These are phyloP conservation scores for Gymnorhina tibicen DNA, from an alignment of 2,113 vertebrate genomes.

Conservation along the genomic window DNA sequence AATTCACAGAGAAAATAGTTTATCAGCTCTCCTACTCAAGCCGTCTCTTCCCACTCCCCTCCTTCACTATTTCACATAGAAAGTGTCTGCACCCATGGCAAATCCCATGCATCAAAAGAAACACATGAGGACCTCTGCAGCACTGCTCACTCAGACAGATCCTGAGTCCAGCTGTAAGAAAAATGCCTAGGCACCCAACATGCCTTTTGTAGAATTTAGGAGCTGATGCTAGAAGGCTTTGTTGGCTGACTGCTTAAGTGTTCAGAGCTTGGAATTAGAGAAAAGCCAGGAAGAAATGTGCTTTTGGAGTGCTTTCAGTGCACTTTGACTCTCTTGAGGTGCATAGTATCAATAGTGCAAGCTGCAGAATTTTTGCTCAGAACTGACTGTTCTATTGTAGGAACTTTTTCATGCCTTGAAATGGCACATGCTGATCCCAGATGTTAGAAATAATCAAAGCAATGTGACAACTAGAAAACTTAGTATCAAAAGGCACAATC, in stretches of 20 bases:
- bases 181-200: background rate
- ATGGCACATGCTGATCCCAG: slow-evolving; percentile 46
- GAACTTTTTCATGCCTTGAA: background rate
- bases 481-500: background rate
- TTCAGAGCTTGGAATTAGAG: slow-evolving; percentile 31
- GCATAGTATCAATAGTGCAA: background rate
- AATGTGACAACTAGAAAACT: background rate
- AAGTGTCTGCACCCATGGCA: background rate
- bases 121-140: background rate
- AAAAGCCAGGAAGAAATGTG: slow-evolving; percentile 25
- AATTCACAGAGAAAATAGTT: background rate
- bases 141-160: background rate
- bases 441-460: slow-evolving; percentile 55
- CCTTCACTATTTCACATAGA: background rate
- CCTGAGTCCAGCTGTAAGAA: background rate
- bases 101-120: background rate
- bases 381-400: background rate
- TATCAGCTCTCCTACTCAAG: background rate
- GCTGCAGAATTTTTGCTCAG: background rate
- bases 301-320: slow-evolving; percentile 17
- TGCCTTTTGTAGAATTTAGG: slow-evolving; percentile 26
- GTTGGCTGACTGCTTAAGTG: slow-evolving; percentile 14
- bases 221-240: slow-evolving; percentile 38
- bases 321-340: slow-evolving; percentile 24
- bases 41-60: background rate